A percentile compares a stretch with the other conserved stretches of the same genome.
Evolutionary conservation across 2,888 invertebrate species (phyloP).

Genomic region (Cosmia trapezina): DNA sequence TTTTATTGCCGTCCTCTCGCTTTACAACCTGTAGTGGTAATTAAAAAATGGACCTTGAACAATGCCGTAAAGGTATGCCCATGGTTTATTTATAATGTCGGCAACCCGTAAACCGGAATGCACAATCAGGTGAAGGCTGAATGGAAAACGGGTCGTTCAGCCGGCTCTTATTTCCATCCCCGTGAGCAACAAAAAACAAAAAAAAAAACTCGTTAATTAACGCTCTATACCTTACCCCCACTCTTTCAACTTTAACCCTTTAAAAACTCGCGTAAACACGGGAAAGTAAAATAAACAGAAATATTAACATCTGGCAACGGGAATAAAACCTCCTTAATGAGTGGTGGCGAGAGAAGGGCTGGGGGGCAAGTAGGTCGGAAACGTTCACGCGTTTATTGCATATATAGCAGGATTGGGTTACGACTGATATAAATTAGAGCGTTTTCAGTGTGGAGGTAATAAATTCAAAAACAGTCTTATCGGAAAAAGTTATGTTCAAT

Average conservation of each 20-base stretch:
- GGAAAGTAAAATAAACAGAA: slow-evolving; percentile 68
- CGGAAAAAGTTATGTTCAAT: slow-evolving; percentile 52
- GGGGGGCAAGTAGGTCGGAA: slow-evolving; percentile 50
- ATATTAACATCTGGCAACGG: slow-evolving; percentile 68
- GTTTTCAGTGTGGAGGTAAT: slow-evolving; percentile 54
- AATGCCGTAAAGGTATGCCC: slow-evolving; percentile 38
- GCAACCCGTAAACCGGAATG: slow-evolving; percentile 62
- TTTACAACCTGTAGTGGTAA: slow-evolving; percentile 60
- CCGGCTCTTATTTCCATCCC: slow-evolving; percentile 61
- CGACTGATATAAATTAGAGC: slow-evolving; percentile 62
- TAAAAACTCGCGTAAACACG: slow-evolving; percentile 67
- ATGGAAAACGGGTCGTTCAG: slow-evolving; percentile 56
- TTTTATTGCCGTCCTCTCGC: slow-evolving; percentile 59
- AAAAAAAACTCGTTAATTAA: slow-evolving; percentile 66
- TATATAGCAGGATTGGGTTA: slow-evolving; percentile 59
- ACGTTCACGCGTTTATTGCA: slow-evolving; percentile 60
- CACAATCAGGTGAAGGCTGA: slow-evolving; percentile 66
- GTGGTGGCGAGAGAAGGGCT: slow-evolving; percentile 22
- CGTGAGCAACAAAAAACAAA: slow-evolving; percentile 61
- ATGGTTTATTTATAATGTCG: slow-evolving; percentile 64
- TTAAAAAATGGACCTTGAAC: slow-evolving; percentile 62
- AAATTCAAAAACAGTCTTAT: slow-evolving; percentile 59
- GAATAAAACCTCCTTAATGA: slow-evolving; percentile 68
- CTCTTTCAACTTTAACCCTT: slow-evolving; percentile 61
- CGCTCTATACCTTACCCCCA: slow-evolving; percentile 47